These are phyloP conservation scores for Catharus fuscescens DNA, from an alignment of 2,113 vertebrate species.

Conservation along the genomic window DNA sequence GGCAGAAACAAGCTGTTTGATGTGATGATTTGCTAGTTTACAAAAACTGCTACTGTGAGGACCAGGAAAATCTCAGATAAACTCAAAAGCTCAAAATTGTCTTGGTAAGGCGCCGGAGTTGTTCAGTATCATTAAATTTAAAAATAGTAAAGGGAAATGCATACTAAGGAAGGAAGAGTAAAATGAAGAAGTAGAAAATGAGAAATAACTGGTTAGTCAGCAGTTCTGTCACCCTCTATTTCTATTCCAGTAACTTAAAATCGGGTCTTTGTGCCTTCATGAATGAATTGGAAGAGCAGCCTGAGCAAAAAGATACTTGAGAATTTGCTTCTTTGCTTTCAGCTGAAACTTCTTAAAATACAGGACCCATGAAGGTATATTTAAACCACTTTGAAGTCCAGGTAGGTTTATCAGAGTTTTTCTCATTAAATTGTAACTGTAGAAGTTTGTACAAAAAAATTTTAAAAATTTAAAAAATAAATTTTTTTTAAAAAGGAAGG, in stretches of 20 bases:
- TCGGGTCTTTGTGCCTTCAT: background rate
- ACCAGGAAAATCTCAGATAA: background rate
- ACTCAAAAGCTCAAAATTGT: background rate
- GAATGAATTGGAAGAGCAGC: background rate
- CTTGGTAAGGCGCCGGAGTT: background rate
- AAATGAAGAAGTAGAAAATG: background rate
- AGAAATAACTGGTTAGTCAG: background rate
- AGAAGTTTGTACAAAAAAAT: background rate
- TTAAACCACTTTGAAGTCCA: background rate
- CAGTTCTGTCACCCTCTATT: background rate
- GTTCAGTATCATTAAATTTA: background rate
- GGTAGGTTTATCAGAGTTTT: background rate
- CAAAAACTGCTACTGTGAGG: fast-evolving
- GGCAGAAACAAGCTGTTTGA: background rate
- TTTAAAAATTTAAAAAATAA: no score
- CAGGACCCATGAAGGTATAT: background rate
- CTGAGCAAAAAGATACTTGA: background rate
- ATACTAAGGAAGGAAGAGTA: background rate
- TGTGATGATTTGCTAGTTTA: background rate
- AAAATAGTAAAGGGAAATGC: background rate
- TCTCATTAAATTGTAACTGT: background rate
- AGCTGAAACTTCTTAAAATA: background rate
- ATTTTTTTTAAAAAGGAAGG: background rate
- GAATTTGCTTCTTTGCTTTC: background rate
- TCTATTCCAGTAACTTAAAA: conserved; percentile 13